These are phyloP conservation scores for Syritta pipiens DNA, from an alignment of 2,888 invertebrate genomes.

Conservation along the genomic window DNA sequence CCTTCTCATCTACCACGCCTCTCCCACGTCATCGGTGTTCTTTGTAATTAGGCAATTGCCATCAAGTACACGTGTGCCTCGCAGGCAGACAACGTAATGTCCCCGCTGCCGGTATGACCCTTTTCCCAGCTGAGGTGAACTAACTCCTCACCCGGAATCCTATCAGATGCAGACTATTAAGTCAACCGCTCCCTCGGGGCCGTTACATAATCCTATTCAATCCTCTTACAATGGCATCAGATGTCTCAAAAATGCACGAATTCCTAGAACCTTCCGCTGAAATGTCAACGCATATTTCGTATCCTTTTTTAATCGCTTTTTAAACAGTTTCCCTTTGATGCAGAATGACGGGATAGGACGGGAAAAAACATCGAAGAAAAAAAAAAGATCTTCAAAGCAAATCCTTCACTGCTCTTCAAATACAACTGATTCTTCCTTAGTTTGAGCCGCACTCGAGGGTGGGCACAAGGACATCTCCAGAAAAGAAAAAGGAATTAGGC, in stretches of 20 bases:
- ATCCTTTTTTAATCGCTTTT: constrained; percentile 51
- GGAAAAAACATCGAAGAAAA: constrained; percentile 19
- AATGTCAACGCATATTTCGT: constrained; percentile 35
- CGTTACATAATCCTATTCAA: constrained; percentile 21
- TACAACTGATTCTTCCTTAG: not conserved
- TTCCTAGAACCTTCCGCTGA: constrained; percentile 5
- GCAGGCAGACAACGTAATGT: too few species aligned
- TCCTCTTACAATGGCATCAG: constrained; percentile 14
- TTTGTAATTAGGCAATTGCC: too few species aligned
- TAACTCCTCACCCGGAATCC: too few species aligned
- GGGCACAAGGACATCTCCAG: not conserved
- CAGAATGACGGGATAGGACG: not conserved
- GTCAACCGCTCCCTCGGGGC: too few species aligned
- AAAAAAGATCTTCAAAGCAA: constrained; percentile 19
- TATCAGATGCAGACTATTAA: too few species aligned
- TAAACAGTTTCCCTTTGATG: constrained; percentile 43
- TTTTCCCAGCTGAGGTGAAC: too few species aligned
- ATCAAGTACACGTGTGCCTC: too few species aligned
- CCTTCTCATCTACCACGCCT: too few species aligned
- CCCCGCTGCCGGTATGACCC: too few species aligned
- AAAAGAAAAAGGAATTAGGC: constrained; percentile 1
- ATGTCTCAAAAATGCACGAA: constrained; percentile 22
- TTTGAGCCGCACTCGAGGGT: not conserved
- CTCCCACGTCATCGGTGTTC: too few species aligned
- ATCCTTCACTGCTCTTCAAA: constrained; percentile 15